Conservation (phyloP, 1,140 invertebrate genomes). For the Dolichoris vasculosae region DNA sequence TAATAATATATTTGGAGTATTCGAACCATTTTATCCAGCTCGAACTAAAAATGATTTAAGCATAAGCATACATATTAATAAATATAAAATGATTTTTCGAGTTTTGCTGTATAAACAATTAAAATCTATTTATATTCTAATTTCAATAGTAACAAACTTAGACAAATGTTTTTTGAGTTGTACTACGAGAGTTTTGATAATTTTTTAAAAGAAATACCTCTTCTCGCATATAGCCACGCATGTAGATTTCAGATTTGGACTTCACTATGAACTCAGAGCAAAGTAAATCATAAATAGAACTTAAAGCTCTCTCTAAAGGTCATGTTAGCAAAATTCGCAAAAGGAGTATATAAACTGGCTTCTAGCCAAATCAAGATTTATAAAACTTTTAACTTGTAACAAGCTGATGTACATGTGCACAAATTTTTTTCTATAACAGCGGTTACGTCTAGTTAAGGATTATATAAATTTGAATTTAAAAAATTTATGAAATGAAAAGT, state of each 20-base stretch:
- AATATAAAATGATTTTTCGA: no score
- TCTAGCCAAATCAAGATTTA: slow-evolving; percentile 64
- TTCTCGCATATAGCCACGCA: background rate
- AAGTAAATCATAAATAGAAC: slow-evolving; percentile 21
- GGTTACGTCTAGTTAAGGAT: no score
- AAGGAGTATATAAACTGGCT: slow-evolving; percentile 59
- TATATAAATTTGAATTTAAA: no score
- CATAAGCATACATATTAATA: background rate
- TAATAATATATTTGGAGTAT: no score
- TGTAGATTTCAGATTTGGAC: background rate
- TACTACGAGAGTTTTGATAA: background rate
- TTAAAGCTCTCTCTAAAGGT: slow-evolving; percentile 37
- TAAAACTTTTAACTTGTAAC: no score
- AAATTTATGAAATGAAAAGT: no score
- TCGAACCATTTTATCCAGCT: no score
- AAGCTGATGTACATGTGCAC: no score
- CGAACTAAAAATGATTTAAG: no score
- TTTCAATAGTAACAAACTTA: slow-evolving; percentile 1
- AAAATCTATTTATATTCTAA: background rate
- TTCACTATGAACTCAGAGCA: background rate
- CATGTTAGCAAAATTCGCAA: slow-evolving; percentile 53
- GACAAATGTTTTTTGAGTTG: slow-evolving; percentile 1
- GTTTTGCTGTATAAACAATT: no score
- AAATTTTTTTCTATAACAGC: no score
- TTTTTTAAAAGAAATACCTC: background rate